Evolutionary conservation across 2,888 invertebrate species (phyloP).

Genomic region (Ochropacha duplaris): DNA sequence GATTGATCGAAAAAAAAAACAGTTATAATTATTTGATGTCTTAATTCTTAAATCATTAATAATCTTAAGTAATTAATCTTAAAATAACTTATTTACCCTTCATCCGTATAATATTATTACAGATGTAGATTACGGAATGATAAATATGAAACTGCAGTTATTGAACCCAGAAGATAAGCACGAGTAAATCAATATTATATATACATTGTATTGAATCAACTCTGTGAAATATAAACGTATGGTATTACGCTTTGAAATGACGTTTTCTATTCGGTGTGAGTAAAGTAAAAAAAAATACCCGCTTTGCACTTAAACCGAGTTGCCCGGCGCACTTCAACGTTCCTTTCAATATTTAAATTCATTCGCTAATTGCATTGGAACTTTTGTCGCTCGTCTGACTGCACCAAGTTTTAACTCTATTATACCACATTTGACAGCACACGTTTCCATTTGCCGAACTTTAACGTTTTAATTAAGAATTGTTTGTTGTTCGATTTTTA

Average conservation of each 20-base stretch:
- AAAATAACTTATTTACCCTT: too few relatives aligned
- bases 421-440: background rate
- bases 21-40: too few relatives aligned
- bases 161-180: too few relatives aligned
- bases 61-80: too few relatives aligned
- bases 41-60: too few relatives aligned
- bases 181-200: too few relatives aligned
- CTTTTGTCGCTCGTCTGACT: constrained; percentile 1
- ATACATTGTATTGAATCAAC: too few relatives aligned
- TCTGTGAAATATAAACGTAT: background rate
- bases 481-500: background rate
- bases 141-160: too few relatives aligned
- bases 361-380: constrained; percentile 14
- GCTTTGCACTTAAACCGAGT: background rate
- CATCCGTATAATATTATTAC: too few relatives aligned
- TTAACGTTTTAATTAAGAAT: background rate
- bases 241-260: background rate
- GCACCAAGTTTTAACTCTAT: constrained; percentile 4
- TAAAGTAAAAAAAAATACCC: background rate
- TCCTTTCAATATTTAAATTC: constrained; percentile 1
- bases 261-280: background rate
- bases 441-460: constrained; percentile 5
- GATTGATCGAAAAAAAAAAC: too few relatives aligned
- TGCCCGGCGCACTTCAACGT: background rate
- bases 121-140: too few relatives aligned